Percentiles rank a stretch among this genome's conserved stretches.
phyloP scores from a whole-genome alignment of 2,797 vertebrate species.

The Morelia viridis region DNA sequence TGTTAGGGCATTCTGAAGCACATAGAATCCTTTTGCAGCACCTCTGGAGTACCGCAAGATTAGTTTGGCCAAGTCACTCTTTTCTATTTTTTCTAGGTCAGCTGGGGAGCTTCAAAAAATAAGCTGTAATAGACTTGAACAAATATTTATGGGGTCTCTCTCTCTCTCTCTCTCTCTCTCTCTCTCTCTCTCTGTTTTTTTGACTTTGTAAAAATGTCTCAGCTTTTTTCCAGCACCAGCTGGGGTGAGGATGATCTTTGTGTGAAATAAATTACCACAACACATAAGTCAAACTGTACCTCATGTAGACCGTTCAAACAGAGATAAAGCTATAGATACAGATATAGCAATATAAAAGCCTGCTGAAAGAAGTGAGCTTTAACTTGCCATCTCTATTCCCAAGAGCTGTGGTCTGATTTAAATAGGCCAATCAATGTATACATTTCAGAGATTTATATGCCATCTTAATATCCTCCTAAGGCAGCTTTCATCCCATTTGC shows the following conservation, averaged over 20 bases:
- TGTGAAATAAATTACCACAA: background rate
- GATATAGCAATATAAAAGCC: background rate
- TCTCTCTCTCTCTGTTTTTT: too few relatives aligned
- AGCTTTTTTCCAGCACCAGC: background rate
- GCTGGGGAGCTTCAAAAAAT: background rate
- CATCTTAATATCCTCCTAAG: background rate
- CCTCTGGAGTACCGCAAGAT: background rate
- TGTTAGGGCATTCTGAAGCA: background rate
- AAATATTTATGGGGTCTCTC: background rate
- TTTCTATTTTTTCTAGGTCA: background rate
- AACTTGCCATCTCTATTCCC: background rate
- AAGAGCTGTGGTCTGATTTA: background rate
- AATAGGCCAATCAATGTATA: background rate
- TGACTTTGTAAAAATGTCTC: background rate
- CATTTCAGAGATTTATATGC: background rate
- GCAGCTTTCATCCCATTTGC: background rate
- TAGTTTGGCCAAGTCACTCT: background rate
- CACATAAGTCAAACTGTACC: background rate
- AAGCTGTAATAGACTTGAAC: background rate
- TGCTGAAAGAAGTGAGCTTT: background rate
- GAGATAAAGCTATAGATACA: background rate
- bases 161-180: accelerated
- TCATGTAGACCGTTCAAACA: background rate
- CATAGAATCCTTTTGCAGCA: background rate
- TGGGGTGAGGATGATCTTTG: background rate